Evolutionary conservation across 1,140 invertebrate species (phyloP).

Genomic region (Cherax destructor): DNA sequence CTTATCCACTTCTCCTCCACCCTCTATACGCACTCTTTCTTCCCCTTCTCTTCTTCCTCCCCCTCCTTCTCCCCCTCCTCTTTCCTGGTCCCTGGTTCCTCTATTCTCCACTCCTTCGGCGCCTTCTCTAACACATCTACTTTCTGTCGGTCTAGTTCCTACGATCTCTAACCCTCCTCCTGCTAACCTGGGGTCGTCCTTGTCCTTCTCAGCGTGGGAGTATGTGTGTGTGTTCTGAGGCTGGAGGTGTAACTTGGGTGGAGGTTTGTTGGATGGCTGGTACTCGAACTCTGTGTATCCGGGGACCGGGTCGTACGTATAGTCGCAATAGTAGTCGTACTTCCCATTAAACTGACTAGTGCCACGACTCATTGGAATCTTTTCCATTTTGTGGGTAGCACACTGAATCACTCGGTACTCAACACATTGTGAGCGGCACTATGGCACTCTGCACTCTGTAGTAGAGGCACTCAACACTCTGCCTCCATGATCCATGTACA

Average conservation of each 20-base stretch:
- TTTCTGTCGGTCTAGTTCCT: neutral
- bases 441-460: too few species aligned
- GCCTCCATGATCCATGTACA: too few species aligned
- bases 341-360: constrained; percentile 33
- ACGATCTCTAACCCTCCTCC: neutral
- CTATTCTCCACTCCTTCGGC: neutral
- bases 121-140: neutral
- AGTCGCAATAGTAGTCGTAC: constrained; percentile 37
- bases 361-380: neutral
- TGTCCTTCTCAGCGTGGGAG: constrained; percentile 5
- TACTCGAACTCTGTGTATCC: constrained; percentile 29
- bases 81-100: neutral
- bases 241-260: constrained; percentile 33
- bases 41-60: neutral
- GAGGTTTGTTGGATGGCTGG: constrained; percentile 1
- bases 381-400: neutral
- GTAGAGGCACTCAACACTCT: too few species aligned
- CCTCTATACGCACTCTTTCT: neutral
- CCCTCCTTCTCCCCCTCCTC: neutral
- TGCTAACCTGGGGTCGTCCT: neutral
- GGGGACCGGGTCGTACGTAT: constrained; percentile 23
- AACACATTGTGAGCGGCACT: too few species aligned
- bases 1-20: neutral
- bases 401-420: too few species aligned
- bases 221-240: constrained; percentile 17